A percentile compares a stretch with the other conserved stretches of the same genome.
phyloP scores from a whole-genome alignment of 2,888 invertebrate species.

The Lepeophtheirus nordmannii region DNA sequence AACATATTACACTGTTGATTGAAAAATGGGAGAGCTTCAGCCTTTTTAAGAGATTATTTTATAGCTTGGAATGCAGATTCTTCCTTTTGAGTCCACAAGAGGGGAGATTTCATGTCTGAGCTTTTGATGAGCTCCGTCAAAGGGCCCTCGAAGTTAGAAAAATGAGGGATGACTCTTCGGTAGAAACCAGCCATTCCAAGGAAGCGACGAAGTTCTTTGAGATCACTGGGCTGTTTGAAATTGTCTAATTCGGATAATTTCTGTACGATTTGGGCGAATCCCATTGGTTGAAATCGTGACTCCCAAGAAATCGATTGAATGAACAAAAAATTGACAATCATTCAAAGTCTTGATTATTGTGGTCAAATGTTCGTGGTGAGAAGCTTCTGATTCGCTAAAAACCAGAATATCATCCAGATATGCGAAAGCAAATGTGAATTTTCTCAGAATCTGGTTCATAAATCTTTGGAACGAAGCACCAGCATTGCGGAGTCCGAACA shows the following conservation, averaged over 20 bases:
- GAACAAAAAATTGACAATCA: background rate
- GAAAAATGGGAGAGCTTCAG: too few relatives aligned
- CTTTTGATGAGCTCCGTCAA: background rate
- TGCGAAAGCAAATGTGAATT: background rate
- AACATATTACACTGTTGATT: too few relatives aligned
- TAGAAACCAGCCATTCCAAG: background rate
- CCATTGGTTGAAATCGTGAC: background rate
- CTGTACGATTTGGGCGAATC: background rate
- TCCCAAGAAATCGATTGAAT: background rate
- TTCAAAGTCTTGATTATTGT: background rate
- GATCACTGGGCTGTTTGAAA: background rate
- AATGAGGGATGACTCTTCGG: background rate
- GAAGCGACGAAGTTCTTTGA: background rate
- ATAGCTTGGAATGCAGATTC: too few relatives aligned
- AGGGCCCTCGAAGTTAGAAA: background rate
- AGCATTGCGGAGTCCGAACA: background rate
- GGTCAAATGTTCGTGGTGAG: background rate
- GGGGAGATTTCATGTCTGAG: background rate
- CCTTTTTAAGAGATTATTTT: too few relatives aligned
- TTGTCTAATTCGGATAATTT: background rate
- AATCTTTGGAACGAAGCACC: background rate
- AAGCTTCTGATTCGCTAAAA: background rate
- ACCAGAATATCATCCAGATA: background rate
- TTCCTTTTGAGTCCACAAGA: too few relatives aligned
- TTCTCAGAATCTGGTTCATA: background rate